phyloP scores from a whole-genome alignment of 2,113 vertebrate genomes.

The mouse (Mus musculus) region DNA sequence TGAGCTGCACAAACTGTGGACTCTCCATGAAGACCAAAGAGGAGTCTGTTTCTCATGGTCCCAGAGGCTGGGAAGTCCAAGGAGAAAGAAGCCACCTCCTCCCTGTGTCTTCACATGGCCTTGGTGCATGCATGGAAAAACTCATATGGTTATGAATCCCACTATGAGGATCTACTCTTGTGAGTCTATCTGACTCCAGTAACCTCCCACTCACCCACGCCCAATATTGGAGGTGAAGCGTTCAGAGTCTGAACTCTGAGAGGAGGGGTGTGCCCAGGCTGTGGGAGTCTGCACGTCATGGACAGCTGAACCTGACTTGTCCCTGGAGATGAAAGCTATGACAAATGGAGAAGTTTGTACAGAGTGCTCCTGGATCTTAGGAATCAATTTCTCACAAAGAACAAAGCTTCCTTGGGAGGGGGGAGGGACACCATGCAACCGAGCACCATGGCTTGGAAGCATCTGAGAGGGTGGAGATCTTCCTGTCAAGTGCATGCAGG shows the following conservation, averaged over 20 bases:
- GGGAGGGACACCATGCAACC: neutral
- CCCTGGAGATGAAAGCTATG: rapidly evolving
- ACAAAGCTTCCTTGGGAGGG: neutral
- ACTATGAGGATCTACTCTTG: too few relatives aligned
- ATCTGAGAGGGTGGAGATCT: too few relatives aligned
- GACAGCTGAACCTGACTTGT: neutral
- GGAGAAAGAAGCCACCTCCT: neutral
- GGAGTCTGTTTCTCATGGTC: neutral
- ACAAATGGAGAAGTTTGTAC: too few relatives aligned
- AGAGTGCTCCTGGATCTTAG: neutral
- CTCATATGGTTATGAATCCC: neutral
- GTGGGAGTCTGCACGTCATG: too few relatives aligned
- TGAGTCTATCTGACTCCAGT: neutral
- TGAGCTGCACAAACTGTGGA: neutral
- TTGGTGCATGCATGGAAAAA: neutral
- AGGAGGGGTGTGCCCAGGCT: neutral
- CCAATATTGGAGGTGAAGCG: rapidly evolving
- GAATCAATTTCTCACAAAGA: neutral
- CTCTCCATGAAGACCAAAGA: neutral
- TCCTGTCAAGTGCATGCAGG: neutral
- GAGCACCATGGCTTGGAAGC: neutral
- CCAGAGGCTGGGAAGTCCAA: neutral
- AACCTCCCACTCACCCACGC: neutral
- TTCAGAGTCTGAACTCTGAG: neutral
- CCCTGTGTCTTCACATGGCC: neutral